These are phyloP conservation scores for Notiomystis cincta DNA, from an alignment of 2,113 vertebrate genomes.

Conservation along the genomic window DNA sequence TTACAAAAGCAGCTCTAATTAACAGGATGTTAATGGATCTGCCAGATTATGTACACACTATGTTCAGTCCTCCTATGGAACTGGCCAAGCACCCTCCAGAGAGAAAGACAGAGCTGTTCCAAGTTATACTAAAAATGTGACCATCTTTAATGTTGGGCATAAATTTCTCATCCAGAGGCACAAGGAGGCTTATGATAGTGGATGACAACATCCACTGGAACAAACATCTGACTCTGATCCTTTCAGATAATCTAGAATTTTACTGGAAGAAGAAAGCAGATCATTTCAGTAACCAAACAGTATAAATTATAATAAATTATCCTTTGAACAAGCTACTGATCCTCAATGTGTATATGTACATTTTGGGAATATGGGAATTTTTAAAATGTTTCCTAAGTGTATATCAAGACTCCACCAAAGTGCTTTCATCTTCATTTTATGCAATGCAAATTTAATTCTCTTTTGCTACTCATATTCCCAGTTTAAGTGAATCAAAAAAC, in stretches of 20 bases:
- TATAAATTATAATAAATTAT: background rate
- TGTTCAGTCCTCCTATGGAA: background rate
- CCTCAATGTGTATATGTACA: background rate
- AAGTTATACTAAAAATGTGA: background rate
- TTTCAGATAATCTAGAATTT: background rate
- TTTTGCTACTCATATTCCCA: background rate
- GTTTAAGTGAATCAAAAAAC: background rate
- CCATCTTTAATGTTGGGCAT: background rate
- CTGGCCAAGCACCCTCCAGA: background rate
- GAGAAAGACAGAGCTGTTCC: background rate
- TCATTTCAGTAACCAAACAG: background rate
- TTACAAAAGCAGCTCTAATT: background rate
- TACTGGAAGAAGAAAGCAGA: background rate
- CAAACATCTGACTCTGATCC: background rate
- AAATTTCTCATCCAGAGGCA: background rate
- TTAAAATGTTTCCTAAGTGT: background rate
- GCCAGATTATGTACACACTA: background rate
- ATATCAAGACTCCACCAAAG: background rate
- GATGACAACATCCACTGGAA: background rate
- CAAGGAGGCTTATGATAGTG: background rate
- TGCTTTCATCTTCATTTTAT: background rate
- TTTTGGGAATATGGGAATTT: background rate
- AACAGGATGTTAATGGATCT: background rate
- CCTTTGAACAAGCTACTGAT: background rate
- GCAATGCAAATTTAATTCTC: background rate